Evolutionary conservation across 1,140 invertebrate genomes (phyloP), one percentile per base, ranked within the genome.

Genomic region (Drosophila simulans): DNA sequence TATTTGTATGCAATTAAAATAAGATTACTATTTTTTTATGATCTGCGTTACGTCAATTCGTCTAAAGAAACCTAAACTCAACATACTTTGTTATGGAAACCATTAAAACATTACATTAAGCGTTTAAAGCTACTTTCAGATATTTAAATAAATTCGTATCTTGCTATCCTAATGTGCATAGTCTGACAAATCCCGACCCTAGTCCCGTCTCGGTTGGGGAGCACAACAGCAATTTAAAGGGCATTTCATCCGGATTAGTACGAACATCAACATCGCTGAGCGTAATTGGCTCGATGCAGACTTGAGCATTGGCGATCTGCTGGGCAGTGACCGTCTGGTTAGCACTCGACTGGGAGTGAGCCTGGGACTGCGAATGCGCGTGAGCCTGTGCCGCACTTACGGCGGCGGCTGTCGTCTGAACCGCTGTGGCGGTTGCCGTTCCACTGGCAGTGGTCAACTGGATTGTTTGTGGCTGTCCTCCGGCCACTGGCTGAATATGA

Each of bases 251-350:
- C 60, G 65, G 73, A 79, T 90, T 88, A 91, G 91, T 93, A 93
- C 94, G 93, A 94, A 95, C 95, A 94, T 95, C 95, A 80, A 95
- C 95, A 90, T 95, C 95, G 82, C 93, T 93, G 84, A 94, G 93
- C 68, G 93, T 93, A 93, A 94, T 94, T 86, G 94, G 94, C 90
- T 95, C 95, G 90, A 95, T 94, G 94, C 95, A 96, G 94, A 97
- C 95, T 93, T 95, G 95, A 88, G 95, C 94, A 90, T 94, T 94
- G 70, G 93, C 92, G 54, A 94, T 93, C 70, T 93, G 93, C 86
- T 94, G 93, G 34, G 93, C 93, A 65, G 93, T 84, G 51, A 83
- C 75, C n/a, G 88, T 80, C 54, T 91, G 82, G 13, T 72, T 65
- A 20, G 75, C 69, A 49, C 92, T 86, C 92, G 91, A 91, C 27